A percentile compares a stretch with the other conserved stretches of the same genome.
phyloP scores from a whole-genome alignment of 2,888 invertebrate species.

The Pimpla rufipes region DNA sequence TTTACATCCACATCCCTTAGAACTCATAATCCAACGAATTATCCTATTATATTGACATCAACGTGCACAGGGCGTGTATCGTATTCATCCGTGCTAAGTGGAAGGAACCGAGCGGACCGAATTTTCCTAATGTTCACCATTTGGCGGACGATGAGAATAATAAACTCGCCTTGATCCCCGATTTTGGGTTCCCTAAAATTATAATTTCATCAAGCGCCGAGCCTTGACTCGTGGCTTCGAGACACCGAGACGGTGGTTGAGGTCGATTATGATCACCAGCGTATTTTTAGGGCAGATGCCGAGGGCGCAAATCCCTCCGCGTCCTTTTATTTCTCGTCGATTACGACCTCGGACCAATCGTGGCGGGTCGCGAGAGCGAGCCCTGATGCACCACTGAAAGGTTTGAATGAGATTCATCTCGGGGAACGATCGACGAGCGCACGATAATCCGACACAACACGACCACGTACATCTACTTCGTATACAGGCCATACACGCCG shows the following conservation, averaged over 20 bases:
- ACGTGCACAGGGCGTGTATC: constrained; percentile 49
- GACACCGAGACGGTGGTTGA: not conserved
- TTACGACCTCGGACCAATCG: not conserved
- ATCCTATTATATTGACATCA: constrained; percentile 81
- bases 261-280: constrained; percentile 64
- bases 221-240: constrained; percentile 17
- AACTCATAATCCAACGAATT: constrained; percentile 71
- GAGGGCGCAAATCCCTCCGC: constrained; percentile 30
- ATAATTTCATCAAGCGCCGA: constrained; percentile 78
- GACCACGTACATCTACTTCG: not conserved
- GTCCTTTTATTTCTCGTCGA: constrained; percentile 36
- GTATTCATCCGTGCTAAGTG: constrained; percentile 1
- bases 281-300: constrained; percentile 47
- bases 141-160: constrained; percentile 69
- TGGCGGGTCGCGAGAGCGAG: not conserved
- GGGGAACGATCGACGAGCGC: constrained; percentile 26
- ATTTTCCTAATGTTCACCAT: constrained; percentile 77
- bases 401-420: constrained; percentile 2
- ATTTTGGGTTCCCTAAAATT: constrained; percentile 72
- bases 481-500: too few relatives aligned
- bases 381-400: constrained; percentile 21
- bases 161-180: constrained; percentile 37
- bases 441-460: constrained; percentile 32
- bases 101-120: constrained; percentile 32
- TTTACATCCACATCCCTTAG: constrained; percentile 18